Base-by-base conservation (phyloP, 92 coral and sea anemone genomes). In the Zoanthus solanderi region DNA sequence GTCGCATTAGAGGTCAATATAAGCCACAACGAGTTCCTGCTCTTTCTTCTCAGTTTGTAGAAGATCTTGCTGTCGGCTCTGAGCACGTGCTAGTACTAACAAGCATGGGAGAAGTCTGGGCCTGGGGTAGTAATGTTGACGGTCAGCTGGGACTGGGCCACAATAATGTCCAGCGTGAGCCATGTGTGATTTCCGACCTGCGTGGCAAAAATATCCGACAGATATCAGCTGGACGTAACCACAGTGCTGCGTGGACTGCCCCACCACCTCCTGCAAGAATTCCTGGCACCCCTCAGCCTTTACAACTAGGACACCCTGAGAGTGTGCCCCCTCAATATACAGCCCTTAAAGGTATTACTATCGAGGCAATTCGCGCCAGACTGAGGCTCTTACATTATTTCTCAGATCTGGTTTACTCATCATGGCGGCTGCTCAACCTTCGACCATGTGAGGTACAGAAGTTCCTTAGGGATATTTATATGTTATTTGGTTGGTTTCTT, bases 21-120 rank as follows among this genome's bases (percentile, higher is more conserved):
- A 94, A 94, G 72, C 98, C 98, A 9, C 95, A 93, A 66, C 98
- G 93, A 52, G 86, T 94, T 15, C 96, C 92, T 9, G 93, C 92
- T 67, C 92, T 94, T 4, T 78, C 93, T 0, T 90, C 98, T 28
- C 95, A 93, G 66, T 94, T 93, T 72, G 89, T 91, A 10, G 95
- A 94, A 60, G 98, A 94, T 63, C 44, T 94, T 0, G 92, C 93
- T 1, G 98, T 94, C 50, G 98, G 98, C 63, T 93, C 98, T 0
- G 98, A 94, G 57, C 95, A 93, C 74, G 93, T 90, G 63, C 94
- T 94, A 3, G 98, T 93, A 12, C 84, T 94, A 6, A 93, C 98
- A 46, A 94, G 98, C 84, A 89, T 93, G 1, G 98, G 98, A 54
- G 98, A 94, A 87, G 98, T 94, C 47, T 94, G 95, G 95, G 95